A percentile compares a stretch with the other conserved stretches of the same genome.
phyloP scores from a whole-genome alignment of 2,888 invertebrate genomes.

The Ophion slaviceki region DNA sequence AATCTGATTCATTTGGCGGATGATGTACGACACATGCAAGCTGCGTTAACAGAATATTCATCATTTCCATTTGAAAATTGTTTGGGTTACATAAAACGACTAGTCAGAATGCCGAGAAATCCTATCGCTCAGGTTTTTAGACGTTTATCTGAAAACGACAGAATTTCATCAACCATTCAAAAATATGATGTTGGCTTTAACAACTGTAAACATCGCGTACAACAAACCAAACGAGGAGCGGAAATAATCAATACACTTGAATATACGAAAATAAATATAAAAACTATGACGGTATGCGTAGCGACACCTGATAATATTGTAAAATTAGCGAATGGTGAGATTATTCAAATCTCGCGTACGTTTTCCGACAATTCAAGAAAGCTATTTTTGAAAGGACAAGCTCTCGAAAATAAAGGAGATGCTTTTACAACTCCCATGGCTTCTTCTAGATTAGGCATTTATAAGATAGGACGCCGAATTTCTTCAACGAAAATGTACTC shows the following conservation, averaged over 20 bases:
- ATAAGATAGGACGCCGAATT: slow-evolving; percentile 24
- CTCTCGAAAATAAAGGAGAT: slow-evolving; percentile 41
- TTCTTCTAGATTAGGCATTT: slow-evolving; percentile 45
- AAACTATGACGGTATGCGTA: slow-evolving; percentile 43
- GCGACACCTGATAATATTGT: slow-evolving; percentile 52
- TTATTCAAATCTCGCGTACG: slow-evolving; percentile 41
- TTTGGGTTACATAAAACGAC: slow-evolving; percentile 42
- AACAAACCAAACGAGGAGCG: slow-evolving; percentile 8
- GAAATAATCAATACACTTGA: slow-evolving; percentile 20
- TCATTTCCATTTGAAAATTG: slow-evolving; percentile 63
- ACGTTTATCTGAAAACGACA: slow-evolving; percentile 12
- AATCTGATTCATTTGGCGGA: slow-evolving; percentile 62
- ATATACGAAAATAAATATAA: slow-evolving; percentile 46
- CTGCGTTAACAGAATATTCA: slow-evolving; percentile 57
- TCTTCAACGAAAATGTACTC: slow-evolving; percentile 28
- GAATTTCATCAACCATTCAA: slow-evolving; percentile 23
- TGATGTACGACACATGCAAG: slow-evolving; percentile 44
- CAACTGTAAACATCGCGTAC: slow-evolving; percentile 4
- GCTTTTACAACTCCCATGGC: slow-evolving; percentile 47
- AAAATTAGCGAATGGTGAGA: slow-evolving; percentile 44
- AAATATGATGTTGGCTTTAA: slow-evolving; percentile 28
- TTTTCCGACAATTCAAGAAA: slow-evolving; percentile 10
- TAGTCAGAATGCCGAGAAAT: slow-evolving; percentile 39
- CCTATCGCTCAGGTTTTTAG: slow-evolving; percentile 46
- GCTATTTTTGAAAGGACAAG: slow-evolving; percentile 37